These are phyloP conservation scores for Arctia plantaginis DNA, from an alignment of 2,888 invertebrate species.

Conservation along the genomic window DNA sequence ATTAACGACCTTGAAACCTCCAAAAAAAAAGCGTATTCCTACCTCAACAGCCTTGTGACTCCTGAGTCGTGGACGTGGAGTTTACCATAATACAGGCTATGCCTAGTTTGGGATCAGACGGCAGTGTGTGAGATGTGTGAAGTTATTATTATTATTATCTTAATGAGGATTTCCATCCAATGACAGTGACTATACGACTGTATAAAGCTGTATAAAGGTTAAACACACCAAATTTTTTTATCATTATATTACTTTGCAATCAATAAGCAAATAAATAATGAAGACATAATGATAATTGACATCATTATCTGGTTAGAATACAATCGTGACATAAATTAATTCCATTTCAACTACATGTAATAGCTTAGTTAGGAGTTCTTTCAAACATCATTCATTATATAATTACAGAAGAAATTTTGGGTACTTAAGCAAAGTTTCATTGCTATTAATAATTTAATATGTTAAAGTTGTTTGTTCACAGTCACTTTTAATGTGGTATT, in stretches of 20 bases:
- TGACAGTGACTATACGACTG: no score
- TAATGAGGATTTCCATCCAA: no score
- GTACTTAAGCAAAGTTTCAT: neutral
- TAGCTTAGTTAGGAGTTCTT: neutral
- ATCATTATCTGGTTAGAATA: neutral
- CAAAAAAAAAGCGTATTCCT: no score
- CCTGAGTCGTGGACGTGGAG: no score
- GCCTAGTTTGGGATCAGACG: no score
- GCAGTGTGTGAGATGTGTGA: no score
- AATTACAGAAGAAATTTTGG: neutral
- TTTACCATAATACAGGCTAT: no score
- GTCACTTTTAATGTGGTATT: neutral
- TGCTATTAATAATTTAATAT: neutral
- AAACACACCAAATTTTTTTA: no score
- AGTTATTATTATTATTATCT: no score
- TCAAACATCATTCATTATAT: slow-evolving; percentile 2
- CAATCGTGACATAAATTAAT: neutral
- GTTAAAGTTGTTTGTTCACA: neutral
- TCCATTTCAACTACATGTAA: neutral
- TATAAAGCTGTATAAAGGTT: no score
- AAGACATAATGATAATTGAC: slow-evolving; percentile 3
- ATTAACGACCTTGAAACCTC: no score
- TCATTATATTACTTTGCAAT: neutral
- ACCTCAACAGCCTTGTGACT: no score
- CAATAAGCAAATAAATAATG: neutral